Evolutionary conservation across 2,113 vertebrate species (phyloP), one percentile per base, ranked within the genome.

Genomic region (Gasterosteus aculeatus): DNA sequence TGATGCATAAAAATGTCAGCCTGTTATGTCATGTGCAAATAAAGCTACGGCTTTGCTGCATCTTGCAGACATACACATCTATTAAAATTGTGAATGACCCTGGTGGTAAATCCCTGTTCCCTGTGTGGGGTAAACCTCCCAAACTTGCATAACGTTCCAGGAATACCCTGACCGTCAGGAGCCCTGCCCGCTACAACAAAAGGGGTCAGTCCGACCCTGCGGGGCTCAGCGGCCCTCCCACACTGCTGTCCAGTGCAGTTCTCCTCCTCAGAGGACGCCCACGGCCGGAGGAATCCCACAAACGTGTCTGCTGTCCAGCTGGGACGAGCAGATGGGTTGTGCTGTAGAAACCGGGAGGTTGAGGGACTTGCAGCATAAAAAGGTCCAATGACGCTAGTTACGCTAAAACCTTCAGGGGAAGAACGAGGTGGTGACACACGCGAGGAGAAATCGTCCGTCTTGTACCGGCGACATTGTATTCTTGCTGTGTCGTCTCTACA

Each of bases 301-400:
- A 53, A 78, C 65, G n/a, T 75, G 64, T 80, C 75, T 80, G 41
- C 66, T 29, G 77, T 82, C 64, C 83, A 85, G 84, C 86, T 82
- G 86, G 69, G 49, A 79, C 68, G 59, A 66, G 73, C 81, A 85
- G 81, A 89, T 83, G 85, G 70, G 59, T 6, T 71, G 47, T 11
- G 5, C 6, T 60, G 62, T 54, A 63, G 73, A 73, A 85, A 77
- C 29, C 14, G 15, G 47, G 58, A 81, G n/a, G 72, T 51, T 68
- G 31, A 75, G 63, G 63, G 19, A 78, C 58, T 42, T 8, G 26
- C 14, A 65, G 44, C 73, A 56, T 38, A 39, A 69, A 60, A 60
- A n/a, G 53, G 57, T 54, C 22, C 42, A n/a, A n/a, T 53, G 16
- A 61, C 61, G 72, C 35, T 67, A 57, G 72, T 39, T 67, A 57